Base-by-base conservation (phyloP, 2,113 vertebrate genomes). In the Brachirus orientalis region DNA sequence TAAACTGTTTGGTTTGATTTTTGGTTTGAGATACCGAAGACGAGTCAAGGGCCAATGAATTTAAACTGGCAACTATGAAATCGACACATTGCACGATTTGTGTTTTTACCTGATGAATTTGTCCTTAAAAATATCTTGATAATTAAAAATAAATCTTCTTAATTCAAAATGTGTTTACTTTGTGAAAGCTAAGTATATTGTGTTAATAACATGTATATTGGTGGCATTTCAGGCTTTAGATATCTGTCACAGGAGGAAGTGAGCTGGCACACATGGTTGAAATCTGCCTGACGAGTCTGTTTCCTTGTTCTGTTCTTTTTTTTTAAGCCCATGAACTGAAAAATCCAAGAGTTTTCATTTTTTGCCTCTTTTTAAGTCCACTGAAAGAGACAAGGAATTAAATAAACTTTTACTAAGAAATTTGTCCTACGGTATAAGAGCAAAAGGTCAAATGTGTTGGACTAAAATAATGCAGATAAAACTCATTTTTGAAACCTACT, bases 191-290 rank as follows among this genome's bases (percentile, higher is more conserved):
- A 38, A 10, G n/a, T 7, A 2, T 5, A 13, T 28, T 45, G 28
- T 45, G 37, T 55, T n/a, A 13, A 62, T 72, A 75, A 58, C 53
- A 48, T 67, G 66, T 8, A 40, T 1, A 35, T 40, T 16, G 13
- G 45, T 40, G 64, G 17, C 53, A n/a, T 43, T 62, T 75, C 8
- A 53, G 69, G 45, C n/a, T 75, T 67, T 44, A 70, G 63, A 68
- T 66, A 52, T 58, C 56, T 38, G 73, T 77, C 79, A 72, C 14
- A 80, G 79, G 85, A 89, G 90, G 90, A 91, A 91, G 82, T 89
- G 82, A 86, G 74, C 46, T 72, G 72, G 74, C 84, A 80, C 77
- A 77, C 69, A 51, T 79, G 20, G 80, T 88, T 86, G 78, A 89
- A 78, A 78, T 88, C 82, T 76, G 79, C 56, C 82, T 70, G 68